phyloP scores from a whole-genome alignment of 1,140 invertebrate genomes.

The Scaptomyza graminum region DNA sequence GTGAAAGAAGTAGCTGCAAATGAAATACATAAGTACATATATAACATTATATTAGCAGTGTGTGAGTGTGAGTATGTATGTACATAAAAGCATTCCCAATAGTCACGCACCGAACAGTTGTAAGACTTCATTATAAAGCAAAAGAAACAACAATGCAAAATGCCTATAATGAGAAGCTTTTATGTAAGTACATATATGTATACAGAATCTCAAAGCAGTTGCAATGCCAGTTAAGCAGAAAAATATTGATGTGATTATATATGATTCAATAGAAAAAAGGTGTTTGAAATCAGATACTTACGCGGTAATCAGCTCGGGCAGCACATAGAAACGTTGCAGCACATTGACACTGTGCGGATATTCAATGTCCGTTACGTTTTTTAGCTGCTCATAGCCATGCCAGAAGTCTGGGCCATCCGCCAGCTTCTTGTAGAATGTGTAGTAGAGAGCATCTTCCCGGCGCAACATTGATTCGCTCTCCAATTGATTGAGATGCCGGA shows the following conservation, averaged over 20 bases:
- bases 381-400: constrained; percentile 71
- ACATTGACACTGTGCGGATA: constrained; percentile 79
- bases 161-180: no score
- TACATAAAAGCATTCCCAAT: background rate
- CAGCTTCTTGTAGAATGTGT: constrained; percentile 82
- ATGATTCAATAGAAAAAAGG: background rate
- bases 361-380: constrained; percentile 78
- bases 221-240: background rate
- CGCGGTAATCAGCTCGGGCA: constrained; percentile 77
- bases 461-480: constrained; percentile 73
- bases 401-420: constrained; percentile 70
- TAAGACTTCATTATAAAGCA: background rate
- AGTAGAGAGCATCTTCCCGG: constrained; percentile 78
- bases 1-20: constrained; percentile 72
- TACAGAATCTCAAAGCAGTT: background rate
- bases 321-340: constrained; percentile 73
- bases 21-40: no score
- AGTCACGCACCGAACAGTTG: background rate
- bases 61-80: constrained; percentile 1
- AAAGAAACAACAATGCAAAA: background rate
- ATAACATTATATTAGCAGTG: background rate
- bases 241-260: background rate
- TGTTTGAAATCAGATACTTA: constrained; percentile 42
- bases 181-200: no score
- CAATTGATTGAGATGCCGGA: constrained; percentile 69